These are phyloP conservation scores for Vulpes lagopus DNA, from an alignment of 2,113 vertebrate genomes.

Conservation along the genomic window DNA sequence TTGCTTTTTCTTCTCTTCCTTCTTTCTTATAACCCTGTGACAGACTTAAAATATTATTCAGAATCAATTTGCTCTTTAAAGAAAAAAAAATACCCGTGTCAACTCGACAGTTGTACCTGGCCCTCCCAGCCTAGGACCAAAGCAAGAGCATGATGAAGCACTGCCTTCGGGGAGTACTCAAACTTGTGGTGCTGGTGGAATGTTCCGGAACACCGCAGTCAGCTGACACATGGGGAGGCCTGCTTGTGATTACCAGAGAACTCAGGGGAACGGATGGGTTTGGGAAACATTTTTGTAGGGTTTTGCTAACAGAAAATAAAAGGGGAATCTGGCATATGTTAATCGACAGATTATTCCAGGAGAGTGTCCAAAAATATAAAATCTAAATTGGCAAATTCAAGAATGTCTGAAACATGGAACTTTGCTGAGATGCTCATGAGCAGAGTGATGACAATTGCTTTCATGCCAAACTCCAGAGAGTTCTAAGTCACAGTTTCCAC, in stretches of 20 bases:
- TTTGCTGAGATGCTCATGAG: not conserved
- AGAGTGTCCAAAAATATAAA: conserved; percentile 55
- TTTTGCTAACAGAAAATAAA: conserved; percentile 70
- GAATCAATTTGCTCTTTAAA: not conserved
- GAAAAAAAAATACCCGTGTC: not conserved
- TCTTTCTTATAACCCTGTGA: not conserved
- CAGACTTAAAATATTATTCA: conserved; percentile 38
- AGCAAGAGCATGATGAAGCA: not conserved
- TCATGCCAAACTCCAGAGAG: not conserved
- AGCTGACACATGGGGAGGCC: not conserved
- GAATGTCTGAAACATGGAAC: conserved; percentile 34
- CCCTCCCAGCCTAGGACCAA: not conserved
- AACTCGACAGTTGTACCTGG: not conserved
- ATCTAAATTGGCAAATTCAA: conserved; percentile 30
- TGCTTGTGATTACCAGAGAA: conserved; percentile 65
- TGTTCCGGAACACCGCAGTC: not conserved
- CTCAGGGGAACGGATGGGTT: conserved; percentile 46
- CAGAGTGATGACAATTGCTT: not conserved
- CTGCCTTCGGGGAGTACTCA: not conserved
- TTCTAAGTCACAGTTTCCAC: not conserved
- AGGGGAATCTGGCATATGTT: conserved; percentile 68
- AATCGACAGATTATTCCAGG: conserved; percentile 59
- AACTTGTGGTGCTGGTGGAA: not conserved
- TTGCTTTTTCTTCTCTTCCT: not conserved
- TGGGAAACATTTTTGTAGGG: conserved; percentile 72